Evolutionary conservation across 2,797 vertebrate species (phyloP).

Genomic region (Champsocephalus esox): DNA sequence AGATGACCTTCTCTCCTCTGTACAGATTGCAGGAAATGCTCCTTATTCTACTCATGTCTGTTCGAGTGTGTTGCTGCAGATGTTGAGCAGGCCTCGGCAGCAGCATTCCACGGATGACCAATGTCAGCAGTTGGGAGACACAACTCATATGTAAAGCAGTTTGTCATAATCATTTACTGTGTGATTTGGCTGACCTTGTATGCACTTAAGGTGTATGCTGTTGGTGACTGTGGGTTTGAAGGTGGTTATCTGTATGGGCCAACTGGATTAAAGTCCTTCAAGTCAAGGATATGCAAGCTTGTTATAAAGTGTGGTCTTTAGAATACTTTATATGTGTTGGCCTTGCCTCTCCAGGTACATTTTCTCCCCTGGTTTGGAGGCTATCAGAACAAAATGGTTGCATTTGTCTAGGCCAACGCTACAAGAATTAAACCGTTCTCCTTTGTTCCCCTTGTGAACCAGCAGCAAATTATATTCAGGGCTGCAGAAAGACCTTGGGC

Average conservation of each 20-base stretch:
- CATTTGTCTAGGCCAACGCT: constrained; percentile 68
- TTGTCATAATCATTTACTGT: constrained; percentile 66
- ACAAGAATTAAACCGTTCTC: constrained; percentile 73
- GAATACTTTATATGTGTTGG: constrained; percentile 55
- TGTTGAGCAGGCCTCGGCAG: constrained; percentile 69
- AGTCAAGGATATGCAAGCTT: constrained; percentile 42
- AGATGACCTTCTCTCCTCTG: constrained; percentile 64
- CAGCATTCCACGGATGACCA: constrained; percentile 74
- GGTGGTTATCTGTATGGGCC: constrained; percentile 36
- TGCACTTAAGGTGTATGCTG: constrained; percentile 46
- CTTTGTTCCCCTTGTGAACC: constrained; percentile 71
- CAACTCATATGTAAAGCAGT: constrained; percentile 73
- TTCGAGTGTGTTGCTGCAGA: constrained; percentile 69
- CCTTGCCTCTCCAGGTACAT: constrained; percentile 71
- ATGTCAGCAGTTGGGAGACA: constrained; percentile 58
- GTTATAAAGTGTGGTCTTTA: constrained; percentile 59
- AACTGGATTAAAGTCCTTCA: constrained; percentile 23
- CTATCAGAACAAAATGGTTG: constrained; percentile 74
- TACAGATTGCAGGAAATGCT: constrained; percentile 76
- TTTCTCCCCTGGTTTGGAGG: constrained; percentile 64
- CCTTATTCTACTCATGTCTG: constrained; percentile 72
- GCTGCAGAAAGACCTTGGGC: constrained; percentile 76
- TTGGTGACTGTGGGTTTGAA: constrained; percentile 30
- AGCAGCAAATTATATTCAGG: constrained; percentile 74
- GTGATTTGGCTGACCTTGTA: constrained; percentile 65